Percentiles rank a stretch among this genome's conserved stretches.
These are phyloP conservation scores for Drosophila eugracilis DNA, from an alignment of 1,140 invertebrate genomes.

Conservation along the genomic window DNA sequence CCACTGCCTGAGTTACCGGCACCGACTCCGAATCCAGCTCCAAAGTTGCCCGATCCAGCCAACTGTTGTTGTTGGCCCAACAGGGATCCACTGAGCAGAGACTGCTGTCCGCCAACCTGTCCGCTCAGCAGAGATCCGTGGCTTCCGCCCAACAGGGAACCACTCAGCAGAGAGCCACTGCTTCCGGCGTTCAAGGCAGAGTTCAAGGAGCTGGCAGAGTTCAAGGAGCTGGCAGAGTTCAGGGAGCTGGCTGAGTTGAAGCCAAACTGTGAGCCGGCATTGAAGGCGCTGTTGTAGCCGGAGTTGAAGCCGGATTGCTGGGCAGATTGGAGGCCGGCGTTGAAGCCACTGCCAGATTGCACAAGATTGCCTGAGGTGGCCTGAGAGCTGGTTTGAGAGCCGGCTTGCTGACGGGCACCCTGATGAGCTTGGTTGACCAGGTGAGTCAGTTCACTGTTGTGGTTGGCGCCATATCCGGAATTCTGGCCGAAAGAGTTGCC, in stretches of 20 bases:
- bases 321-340: background rate
- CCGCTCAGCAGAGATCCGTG: slow-evolving; percentile 43
- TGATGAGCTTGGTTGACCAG: slow-evolving; percentile 61
- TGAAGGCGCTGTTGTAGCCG: slow-evolving; percentile 8
- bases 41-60: slow-evolving; percentile 44
- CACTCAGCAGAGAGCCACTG: slow-evolving; percentile 41
- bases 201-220: slow-evolving; percentile 42
- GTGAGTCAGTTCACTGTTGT: slow-evolving; percentile 25
- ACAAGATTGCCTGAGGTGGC: slow-evolving; percentile 33
- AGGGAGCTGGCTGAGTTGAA: slow-evolving; percentile 49
- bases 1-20: slow-evolving; percentile 43
- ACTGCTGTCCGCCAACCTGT: slow-evolving; percentile 17
- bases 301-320: slow-evolving; percentile 32
- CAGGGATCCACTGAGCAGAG: slow-evolving; percentile 41
- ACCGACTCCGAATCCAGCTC: slow-evolving; percentile 34
- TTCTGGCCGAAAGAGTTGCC: slow-evolving; percentile 45
- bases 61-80: slow-evolving; percentile 32
- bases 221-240: slow-evolving; percentile 48
- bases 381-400: slow-evolving; percentile 1
- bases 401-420: slow-evolving; percentile 56
- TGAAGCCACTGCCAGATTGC: slow-evolving; percentile 29
- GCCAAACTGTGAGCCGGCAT: slow-evolving; percentile 8
- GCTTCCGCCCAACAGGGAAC: slow-evolving; percentile 36
- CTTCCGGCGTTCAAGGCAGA: slow-evolving; percentile 35
- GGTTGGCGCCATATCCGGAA: no score